Evolutionary conservation across 2,113 vertebrate species (phyloP).

Genomic region (Balaeniceps rex): DNA sequence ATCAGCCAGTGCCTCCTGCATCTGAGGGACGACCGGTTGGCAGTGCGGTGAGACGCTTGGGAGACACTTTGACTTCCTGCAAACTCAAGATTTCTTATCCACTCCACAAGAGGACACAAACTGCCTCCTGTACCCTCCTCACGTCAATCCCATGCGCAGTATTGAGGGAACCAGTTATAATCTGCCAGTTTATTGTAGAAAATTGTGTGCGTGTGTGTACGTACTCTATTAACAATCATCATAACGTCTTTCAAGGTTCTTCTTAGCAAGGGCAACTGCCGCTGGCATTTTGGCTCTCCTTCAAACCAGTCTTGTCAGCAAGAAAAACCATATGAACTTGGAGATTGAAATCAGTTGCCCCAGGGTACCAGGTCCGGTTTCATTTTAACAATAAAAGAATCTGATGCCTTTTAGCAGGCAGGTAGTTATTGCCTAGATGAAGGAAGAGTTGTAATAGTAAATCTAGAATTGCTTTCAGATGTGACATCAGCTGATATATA

Average conservation of each 20-base stretch:
- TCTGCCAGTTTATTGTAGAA: not conserved
- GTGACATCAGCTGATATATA: conserved; percentile 57
- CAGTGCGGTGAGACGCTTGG: fast-evolving
- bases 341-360: conserved; percentile 71
- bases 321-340: conserved; percentile 63
- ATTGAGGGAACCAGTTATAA: not conserved
- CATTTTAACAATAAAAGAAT: conserved; percentile 62
- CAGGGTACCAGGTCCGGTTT: conserved; percentile 64
- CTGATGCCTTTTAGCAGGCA: conserved; percentile 63
- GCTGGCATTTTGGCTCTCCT: conserved; percentile 60
- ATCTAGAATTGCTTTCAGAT: conserved; percentile 60
- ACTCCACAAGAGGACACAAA: not conserved
- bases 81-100: not conserved
- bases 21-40: not conserved
- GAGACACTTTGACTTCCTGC: not conserved
- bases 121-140: not conserved
- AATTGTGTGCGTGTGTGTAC: not conserved
- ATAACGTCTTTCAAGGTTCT: conserved; percentile 15
- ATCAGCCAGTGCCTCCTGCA: not conserved
- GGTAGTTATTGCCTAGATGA: conserved; percentile 61
- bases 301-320: conserved; percentile 69
- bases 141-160: not conserved
- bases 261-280: conserved; percentile 57
- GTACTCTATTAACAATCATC: not conserved
- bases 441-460: conserved; percentile 61